Conservation (phyloP, 1,140 invertebrate genomes). For the Metopolophium dirhodum region DNA sequence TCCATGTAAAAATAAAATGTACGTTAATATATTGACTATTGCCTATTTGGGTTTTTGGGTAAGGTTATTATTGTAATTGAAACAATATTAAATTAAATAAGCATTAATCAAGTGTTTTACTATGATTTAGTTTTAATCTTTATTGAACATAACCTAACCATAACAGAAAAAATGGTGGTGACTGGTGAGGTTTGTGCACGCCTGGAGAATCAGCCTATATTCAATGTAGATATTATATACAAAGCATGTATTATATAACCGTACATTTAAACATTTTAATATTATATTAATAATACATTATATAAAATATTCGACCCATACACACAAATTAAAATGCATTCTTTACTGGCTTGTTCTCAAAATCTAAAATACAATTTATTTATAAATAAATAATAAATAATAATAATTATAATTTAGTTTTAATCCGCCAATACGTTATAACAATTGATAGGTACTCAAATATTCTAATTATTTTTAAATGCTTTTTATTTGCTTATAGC, state of each 20-base stretch:
- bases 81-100: not conserved
- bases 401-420: too few species aligned
- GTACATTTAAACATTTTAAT: not conserved
- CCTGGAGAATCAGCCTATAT: not conserved
- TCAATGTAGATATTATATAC: not conserved
- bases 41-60: too few species aligned
- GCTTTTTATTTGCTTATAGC: not conserved
- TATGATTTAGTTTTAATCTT: not conserved
- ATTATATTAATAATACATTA: not conserved
- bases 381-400: too few species aligned
- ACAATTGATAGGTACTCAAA: not conserved
- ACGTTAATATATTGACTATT: too few species aligned
- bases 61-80: not conserved
- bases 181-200: too few species aligned
- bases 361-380: not conserved
- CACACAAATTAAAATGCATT: not conserved
- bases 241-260: not conserved
- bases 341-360: not conserved
- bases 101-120: not conserved
- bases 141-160: not conserved
- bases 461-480: not conserved
- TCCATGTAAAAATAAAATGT: not conserved
- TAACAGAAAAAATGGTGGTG: not conserved
- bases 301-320: not conserved
- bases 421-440: not conserved